Evolutionary conservation across 2,888 invertebrate genomes (phyloP).

Genomic region (Andrena dorsata): DNA sequence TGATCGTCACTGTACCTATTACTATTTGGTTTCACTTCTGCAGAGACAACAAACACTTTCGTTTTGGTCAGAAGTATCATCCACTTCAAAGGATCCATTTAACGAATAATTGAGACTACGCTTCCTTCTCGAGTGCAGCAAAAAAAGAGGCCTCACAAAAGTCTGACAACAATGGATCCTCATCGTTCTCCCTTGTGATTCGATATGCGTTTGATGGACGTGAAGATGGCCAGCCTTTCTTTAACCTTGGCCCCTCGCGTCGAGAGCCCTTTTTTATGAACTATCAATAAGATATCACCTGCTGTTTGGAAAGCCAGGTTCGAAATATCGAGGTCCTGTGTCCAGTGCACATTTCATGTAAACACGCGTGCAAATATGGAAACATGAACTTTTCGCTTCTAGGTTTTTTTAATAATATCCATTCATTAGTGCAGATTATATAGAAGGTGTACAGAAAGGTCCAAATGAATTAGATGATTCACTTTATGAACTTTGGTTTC

Average conservation of each 20-base stretch:
- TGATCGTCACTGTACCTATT: constrained; percentile 23
- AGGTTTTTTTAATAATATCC: no score
- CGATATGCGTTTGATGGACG: constrained; percentile 77
- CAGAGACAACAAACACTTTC: constrained; percentile 65
- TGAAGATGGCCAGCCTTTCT: constrained; percentile 71
- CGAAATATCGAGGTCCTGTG: constrained; percentile 51
- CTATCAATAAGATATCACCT: constrained; percentile 75
- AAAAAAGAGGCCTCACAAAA: constrained; percentile 57
- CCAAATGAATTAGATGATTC: no score
- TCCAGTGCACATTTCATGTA: neutral
- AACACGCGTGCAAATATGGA: neutral
- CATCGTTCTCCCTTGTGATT: constrained; percentile 72
- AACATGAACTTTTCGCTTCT: no score
- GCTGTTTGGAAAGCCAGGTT: constrained; percentile 60
- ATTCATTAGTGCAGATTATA: no score
- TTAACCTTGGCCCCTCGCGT: constrained; percentile 53
- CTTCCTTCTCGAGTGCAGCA: constrained; percentile 61
- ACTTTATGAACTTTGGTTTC: no score
- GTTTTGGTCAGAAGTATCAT: constrained; percentile 51
- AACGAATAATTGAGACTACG: constrained; percentile 69
- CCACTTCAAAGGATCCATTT: constrained; percentile 67
- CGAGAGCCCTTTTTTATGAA: constrained; percentile 55
- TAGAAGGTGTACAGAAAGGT: no score
- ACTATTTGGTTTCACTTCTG: constrained; percentile 34
- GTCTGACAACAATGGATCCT: constrained; percentile 74